Base-by-base conservation (phyloP, 1,140 invertebrate species). In the Saxidomus purpurata region DNA sequence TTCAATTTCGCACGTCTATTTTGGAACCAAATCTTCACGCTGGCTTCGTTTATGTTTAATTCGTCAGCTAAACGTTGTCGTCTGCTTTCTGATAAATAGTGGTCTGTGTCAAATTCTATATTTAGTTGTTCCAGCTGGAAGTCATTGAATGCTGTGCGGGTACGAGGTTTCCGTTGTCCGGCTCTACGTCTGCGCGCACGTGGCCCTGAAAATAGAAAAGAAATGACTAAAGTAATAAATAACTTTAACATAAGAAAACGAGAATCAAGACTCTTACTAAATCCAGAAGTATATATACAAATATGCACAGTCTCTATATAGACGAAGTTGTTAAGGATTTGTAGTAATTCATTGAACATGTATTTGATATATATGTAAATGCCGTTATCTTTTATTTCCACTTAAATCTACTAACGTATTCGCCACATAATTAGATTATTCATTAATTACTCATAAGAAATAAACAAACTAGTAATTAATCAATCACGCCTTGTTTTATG, bases 21-120 rank as follows among this genome's bases (percentile, higher is more conserved):
- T 63, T 89, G 87, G 36, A 89, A 89, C 87, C 87, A 89, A 28
- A 89, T 76, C 61, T 89, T 89, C 25, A 89, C 79, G 28, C 59
- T 81, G 2, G 55, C 61, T 59, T 80, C 87, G 11, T 89, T 43
- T 34, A 89, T 40, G 6, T 71, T 69, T 25, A 89, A 43, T 25
- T 89, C 87, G n/a, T 43, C 31, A 55, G 87, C 87, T n/a, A 89
- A 43, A 31, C 61, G 77, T 31, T 71, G 61, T 82, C 87, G 52
- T 69, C 87, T 49, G 63, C 63, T 74, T 25, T 89, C 77, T 4
- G 77, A 81, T 52, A 89, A 59, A 59, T 89, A 89, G 28, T 80
- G 76, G 79, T 82, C 79, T 25, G n/a, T 69, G 36, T 81, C 87
- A 36, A 89, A 89, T 71, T 89, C 87, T 71, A 71, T 81, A 59